Evolutionary conservation across 2,797 vertebrate species (phyloP).

Genomic region (Danio tinwini): DNA sequence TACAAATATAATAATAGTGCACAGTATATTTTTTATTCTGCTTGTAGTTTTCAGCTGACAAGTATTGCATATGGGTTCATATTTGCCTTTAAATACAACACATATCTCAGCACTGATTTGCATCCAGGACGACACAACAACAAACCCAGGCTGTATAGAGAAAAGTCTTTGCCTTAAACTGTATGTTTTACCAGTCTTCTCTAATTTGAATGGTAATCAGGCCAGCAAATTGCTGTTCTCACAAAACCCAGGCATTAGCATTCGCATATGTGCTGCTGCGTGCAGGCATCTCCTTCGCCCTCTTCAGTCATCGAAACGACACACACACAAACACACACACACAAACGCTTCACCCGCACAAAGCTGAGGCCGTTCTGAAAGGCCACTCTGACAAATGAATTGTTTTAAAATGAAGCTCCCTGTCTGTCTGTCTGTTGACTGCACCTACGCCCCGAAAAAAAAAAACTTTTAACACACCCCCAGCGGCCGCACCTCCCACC

Average conservation of each 20-base stretch:
- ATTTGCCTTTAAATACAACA: neutral
- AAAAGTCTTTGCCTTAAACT: neutral
- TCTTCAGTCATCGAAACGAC: constrained; percentile 15
- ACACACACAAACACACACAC: constrained; percentile 8
- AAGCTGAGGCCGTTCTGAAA: constrained; percentile 49
- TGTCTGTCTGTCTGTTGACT: constrained; percentile 50
- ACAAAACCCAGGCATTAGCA: constrained; percentile 11
- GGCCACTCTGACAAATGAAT: constrained; percentile 58
- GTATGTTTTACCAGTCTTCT: constrained; percentile 6
- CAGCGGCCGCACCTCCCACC: constrained; percentile 68
- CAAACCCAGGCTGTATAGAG: neutral
- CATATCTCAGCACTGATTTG: neutral
- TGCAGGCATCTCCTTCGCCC: constrained; percentile 18
- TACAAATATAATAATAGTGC: no score
- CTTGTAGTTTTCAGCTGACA: neutral
- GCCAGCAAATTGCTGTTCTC: constrained; percentile 18
- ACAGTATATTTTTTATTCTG: no score
- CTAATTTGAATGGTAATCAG: constrained; percentile 29
- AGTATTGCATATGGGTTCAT: neutral
- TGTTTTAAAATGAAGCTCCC: constrained; percentile 63
- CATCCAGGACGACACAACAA: neutral
- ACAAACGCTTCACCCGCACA: constrained; percentile 52
- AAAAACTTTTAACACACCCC: constrained; percentile 55
- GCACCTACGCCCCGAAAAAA: constrained; percentile 67
- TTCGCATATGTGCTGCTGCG: constrained; percentile 32